These are phyloP conservation scores for Tamias sibiricus DNA, from an alignment of 2,113 vertebrate genomes.

Conservation along the genomic window DNA sequence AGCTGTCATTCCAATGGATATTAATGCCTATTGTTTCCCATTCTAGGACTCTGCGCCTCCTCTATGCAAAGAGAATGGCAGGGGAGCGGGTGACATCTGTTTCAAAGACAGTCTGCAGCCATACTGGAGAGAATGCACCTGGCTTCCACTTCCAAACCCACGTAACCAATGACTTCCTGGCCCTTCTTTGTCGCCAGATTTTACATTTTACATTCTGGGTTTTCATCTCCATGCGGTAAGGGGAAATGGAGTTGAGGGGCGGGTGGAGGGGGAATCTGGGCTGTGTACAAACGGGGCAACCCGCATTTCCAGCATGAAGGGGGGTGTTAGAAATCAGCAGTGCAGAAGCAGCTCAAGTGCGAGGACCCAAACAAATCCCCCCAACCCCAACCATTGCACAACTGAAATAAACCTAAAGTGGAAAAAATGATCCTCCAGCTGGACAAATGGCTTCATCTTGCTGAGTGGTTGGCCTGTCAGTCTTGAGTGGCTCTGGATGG, in stretches of 20 bases:
- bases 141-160: constrained; percentile 74
- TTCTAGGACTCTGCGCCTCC: constrained; percentile 74
- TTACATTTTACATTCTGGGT: constrained; percentile 68
- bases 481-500: constrained; percentile 7
- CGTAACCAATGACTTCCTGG: constrained; percentile 82
- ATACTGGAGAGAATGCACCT: constrained; percentile 82
- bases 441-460: constrained; percentile 67
- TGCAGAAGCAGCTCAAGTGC: constrained; percentile 42
- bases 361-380: constrained; percentile 10
- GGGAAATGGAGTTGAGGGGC: constrained; percentile 63
- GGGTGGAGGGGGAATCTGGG: not conserved
- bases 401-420: constrained; percentile 47
- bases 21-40: constrained; percentile 89
- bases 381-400: not conserved
- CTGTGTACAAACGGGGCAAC: constrained; percentile 51
- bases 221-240: constrained; percentile 62
- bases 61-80: constrained; percentile 77
- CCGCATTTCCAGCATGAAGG: constrained; percentile 69
- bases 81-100: constrained; percentile 86
- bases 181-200: constrained; percentile 67
- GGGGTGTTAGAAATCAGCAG: constrained; percentile 68
- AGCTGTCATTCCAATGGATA: constrained; percentile 90
- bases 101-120: constrained; percentile 81
- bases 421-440: not conserved
- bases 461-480: constrained; percentile 17